Percentiles rank a stretch among this genome's conserved stretches.
These are phyloP conservation scores for Arion vulgaris DNA, from an alignment of 1,140 invertebrate species.

Conservation along the genomic window DNA sequence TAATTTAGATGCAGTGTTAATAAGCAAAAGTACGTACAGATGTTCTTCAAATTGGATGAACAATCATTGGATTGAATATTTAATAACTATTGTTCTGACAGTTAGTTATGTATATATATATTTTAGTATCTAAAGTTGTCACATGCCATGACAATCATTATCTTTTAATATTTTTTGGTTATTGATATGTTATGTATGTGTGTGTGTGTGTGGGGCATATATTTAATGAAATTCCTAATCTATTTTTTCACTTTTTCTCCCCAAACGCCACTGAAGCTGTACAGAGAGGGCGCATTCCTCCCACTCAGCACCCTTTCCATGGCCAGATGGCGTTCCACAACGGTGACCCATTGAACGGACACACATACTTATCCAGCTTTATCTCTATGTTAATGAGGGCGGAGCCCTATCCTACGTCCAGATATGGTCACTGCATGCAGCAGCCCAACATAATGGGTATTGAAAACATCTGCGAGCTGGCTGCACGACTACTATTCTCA, in stretches of 20 bases:
- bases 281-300: constrained; percentile 94
- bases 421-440: constrained; percentile 96
- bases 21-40: no score
- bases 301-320: constrained; percentile 82
- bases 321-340: constrained; percentile 74
- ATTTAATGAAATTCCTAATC: no score
- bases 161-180: no score
- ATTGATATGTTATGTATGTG: no score
- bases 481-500: constrained; percentile 93
- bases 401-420: constrained; percentile 94
- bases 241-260: constrained; percentile 74
- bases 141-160: no score
- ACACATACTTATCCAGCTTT: constrained; percentile 95
- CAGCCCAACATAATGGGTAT: constrained; percentile 72
- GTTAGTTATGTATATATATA: no score
- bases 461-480: constrained; percentile 97
- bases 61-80: no score
- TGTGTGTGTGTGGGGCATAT: no score
- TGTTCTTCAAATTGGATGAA: no score
- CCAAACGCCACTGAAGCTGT: constrained; percentile 79
- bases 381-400: constrained; percentile 94
- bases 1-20: no score
- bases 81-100: no score
- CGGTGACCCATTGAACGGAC: constrained; percentile 82
- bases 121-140: no score